These are phyloP conservation scores for Stigmatopora argus DNA, from an alignment of 2,113 vertebrate genomes.

Conservation along the genomic window DNA sequence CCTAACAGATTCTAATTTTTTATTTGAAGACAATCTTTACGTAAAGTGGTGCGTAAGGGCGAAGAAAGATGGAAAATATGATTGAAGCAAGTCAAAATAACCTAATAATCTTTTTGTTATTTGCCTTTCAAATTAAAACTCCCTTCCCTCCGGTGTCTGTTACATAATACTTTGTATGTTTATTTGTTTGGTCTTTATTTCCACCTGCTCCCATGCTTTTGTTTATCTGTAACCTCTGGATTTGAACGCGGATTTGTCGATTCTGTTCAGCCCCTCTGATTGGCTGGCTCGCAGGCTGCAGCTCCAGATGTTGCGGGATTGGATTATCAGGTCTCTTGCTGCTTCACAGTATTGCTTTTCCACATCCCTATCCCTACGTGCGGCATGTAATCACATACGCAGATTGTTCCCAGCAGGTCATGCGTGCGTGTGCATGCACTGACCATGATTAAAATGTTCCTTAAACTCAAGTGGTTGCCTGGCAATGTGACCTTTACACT, in stretches of 20 bases:
- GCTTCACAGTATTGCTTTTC: slow-evolving; percentile 43
- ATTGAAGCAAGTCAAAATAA: too few species aligned
- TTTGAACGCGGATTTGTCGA: slow-evolving; percentile 29
- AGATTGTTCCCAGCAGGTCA: not conserved
- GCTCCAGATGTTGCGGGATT: slow-evolving; percentile 60
- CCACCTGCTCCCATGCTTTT: slow-evolving; percentile 12
- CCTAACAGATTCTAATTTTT: too few species aligned
- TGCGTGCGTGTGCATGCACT: slow-evolving; percentile 28
- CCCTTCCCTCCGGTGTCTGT: slow-evolving; percentile 4
- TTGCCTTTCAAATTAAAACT: not conserved
- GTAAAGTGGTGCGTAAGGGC: too few species aligned
- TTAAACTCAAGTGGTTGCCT: slow-evolving; percentile 59
- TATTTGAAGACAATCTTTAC: too few species aligned
- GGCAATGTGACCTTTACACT: slow-evolving; percentile 62
- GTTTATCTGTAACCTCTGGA: slow-evolving; percentile 22
- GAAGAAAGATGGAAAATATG: too few species aligned
- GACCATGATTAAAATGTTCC: slow-evolving; percentile 69
- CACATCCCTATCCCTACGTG: slow-evolving; percentile 6
- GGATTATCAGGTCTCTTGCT: slow-evolving; percentile 57
- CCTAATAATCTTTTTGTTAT: not conserved
- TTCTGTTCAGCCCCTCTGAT: slow-evolving; percentile 47
- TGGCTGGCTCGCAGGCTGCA: slow-evolving; percentile 49
- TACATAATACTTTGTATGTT: slow-evolving; percentile 8
- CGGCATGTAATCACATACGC: slow-evolving; percentile 15
- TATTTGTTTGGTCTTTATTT: not conserved